phyloP scores from a whole-genome alignment of 2,888 invertebrate genomes.

The Artemia sinica region DNA sequence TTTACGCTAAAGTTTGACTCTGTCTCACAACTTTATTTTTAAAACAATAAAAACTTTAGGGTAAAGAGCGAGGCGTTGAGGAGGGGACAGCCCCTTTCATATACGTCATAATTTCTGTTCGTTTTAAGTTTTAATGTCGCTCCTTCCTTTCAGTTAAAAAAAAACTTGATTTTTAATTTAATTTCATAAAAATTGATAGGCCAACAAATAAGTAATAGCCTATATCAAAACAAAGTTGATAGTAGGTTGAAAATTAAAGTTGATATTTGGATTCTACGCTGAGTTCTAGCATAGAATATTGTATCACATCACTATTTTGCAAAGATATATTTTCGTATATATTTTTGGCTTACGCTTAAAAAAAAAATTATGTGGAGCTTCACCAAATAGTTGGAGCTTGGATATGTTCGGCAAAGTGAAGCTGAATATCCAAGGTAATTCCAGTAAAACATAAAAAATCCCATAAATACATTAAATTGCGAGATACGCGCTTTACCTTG shows the following conservation, averaged over 20 bases:
- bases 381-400: not conserved
- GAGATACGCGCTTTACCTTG: not conserved
- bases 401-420: not conserved
- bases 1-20: no score
- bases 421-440: not conserved
- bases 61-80: no score
- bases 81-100: no score
- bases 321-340: not conserved
- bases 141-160: no score
- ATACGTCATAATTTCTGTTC: no score
- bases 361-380: not conserved
- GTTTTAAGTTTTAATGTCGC: no score
- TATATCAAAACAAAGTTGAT: not conserved
- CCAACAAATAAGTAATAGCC: not conserved
- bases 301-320: conserved; percentile 2
- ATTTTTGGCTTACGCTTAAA: not conserved
- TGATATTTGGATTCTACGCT: not conserved
- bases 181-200: not conserved
- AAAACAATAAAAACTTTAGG: no score
- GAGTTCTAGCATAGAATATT: not conserved
- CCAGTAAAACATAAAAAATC: not conserved
- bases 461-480: not conserved
- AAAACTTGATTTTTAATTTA: no score
- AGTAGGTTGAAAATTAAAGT: not conserved
- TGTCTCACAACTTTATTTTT: no score